Base-by-base conservation (phyloP, 2,888 invertebrate species). In the Argyresthia albistria region DNA sequence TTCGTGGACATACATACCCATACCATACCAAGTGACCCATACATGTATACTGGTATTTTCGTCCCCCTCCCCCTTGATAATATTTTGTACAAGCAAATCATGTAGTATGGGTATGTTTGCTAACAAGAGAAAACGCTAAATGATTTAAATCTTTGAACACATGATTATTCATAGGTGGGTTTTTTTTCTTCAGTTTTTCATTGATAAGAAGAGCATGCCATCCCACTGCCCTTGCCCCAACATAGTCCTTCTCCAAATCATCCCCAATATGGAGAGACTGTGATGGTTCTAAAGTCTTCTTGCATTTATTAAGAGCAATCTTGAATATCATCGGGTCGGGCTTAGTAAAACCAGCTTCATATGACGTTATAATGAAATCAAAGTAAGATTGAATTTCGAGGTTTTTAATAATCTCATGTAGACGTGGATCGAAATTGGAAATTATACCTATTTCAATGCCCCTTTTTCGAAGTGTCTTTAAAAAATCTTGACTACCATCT, bases 361-460 rank as follows among this genome's bases (percentile, higher is more conserved):
- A 95, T 0, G 97, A 97, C 6, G 93, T 91, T 10, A 96, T 58
- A 46, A 96, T 87, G 80, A 97, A 97, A 59, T 93, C 89, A 76
- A 97, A 95, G 69, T 92, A 91, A 52, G 91, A 80, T 50, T 88
- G 70, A n/a, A 97, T 74, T 53, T 89, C 89, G 42, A 93, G 84
- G 61, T 91, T 91, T 11, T 78, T 62, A 52, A 97, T 82, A 57
- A 97, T 89, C 6, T 87, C 80, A 55, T 91, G 87, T 1, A 97
- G 80, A 36, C 97, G 89, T 36, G 95, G 93, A 81, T 97, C 97
- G 80, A 93, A 96, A 78, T 97, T 97, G 7, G 97, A 96, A 59
- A 97, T 91, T 0, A 96, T 90, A 3, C 96, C 97, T 46, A 96
- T 60, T 7, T 71, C 62, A 11, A 90, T 64, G 25, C 76, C 74